Evolutionary conservation across 2,797 vertebrate species (phyloP).

Genomic region (Synanceia verrucosa): DNA sequence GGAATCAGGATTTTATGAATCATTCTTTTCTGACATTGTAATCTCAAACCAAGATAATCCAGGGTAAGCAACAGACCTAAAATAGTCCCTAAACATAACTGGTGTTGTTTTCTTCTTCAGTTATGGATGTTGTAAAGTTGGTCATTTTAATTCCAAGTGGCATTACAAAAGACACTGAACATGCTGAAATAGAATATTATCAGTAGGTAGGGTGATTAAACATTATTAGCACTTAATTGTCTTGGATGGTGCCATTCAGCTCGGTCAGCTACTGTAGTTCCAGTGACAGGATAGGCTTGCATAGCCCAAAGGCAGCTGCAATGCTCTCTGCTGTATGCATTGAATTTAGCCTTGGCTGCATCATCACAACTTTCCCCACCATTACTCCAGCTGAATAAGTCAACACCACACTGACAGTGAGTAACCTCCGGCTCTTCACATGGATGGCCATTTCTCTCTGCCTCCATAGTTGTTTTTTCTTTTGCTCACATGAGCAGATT

Average conservation of each 20-base stretch:
- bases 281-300: constrained; percentile 36
- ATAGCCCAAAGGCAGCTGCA: constrained; percentile 48
- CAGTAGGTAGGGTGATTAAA: constrained; percentile 39
- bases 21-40: neutral
- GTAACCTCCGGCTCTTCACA: constrained; percentile 40
- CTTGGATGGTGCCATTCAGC: constrained; percentile 31
- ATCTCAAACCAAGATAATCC: too few relatives aligned
- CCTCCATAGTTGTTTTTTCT: neutral
- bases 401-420: constrained; percentile 41
- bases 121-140: neutral
- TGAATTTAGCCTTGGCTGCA: constrained; percentile 52
- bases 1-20: too few relatives aligned
- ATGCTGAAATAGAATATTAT: constrained; percentile 19
- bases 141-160: neutral
- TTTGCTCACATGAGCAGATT: constrained; percentile 32
- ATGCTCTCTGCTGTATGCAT: constrained; percentile 46
- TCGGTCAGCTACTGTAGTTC: constrained; percentile 36
- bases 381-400: constrained; percentile 67
- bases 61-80: neutral
- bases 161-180: neutral
- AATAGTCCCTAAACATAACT: neutral
- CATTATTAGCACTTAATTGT: constrained; percentile 43
- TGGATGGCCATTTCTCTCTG: constrained; percentile 15
- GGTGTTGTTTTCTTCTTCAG: neutral
- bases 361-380: constrained; percentile 64